These are phyloP conservation scores for Helogale parvula DNA, from an alignment of 2,113 vertebrate species.

Conservation along the genomic window DNA sequence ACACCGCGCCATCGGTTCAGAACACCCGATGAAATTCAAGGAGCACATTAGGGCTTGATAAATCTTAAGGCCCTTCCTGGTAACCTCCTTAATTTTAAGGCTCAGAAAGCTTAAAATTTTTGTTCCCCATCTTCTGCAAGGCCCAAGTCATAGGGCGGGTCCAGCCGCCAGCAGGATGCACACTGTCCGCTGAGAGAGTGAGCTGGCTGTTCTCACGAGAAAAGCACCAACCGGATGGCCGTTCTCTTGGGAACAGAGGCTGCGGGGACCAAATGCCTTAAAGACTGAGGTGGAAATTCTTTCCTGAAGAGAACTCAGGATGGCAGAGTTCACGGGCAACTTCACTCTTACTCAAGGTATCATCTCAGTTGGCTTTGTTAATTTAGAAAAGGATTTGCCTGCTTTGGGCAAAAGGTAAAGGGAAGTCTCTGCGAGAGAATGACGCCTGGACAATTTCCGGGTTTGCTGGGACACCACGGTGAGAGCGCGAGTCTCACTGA, in stretches of 20 bases:
- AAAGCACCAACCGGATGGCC: neutral
- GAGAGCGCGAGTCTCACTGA: neutral
- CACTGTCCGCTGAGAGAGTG: accelerated
- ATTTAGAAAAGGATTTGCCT: slow-evolving; percentile 16
- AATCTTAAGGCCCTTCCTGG: slow-evolving; percentile 39
- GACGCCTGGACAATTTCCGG: neutral
- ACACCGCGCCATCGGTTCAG: neutral
- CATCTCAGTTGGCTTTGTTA: neutral
- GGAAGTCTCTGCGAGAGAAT: neutral
- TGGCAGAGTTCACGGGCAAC: neutral
- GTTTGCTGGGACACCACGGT: slow-evolving; percentile 24
- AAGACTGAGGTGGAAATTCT: neutral
- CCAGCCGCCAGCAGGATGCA: neutral
- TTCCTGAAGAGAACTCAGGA: neutral
- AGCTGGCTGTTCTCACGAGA: slow-evolving; percentile 31
- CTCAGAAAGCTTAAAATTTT: slow-evolving; percentile 20
- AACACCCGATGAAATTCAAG: neutral
- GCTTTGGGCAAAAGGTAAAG: neutral
- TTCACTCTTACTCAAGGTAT: neutral
- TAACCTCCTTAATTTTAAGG: slow-evolving; percentile 35
- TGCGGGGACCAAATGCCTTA: neutral
- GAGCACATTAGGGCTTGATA: neutral
- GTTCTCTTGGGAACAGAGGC: neutral
- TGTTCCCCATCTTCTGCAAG: neutral
- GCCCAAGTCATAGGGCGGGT: neutral